These are phyloP conservation scores for Macrotus californicus DNA, from an alignment of 2,113 vertebrate species.

Conservation along the genomic window DNA sequence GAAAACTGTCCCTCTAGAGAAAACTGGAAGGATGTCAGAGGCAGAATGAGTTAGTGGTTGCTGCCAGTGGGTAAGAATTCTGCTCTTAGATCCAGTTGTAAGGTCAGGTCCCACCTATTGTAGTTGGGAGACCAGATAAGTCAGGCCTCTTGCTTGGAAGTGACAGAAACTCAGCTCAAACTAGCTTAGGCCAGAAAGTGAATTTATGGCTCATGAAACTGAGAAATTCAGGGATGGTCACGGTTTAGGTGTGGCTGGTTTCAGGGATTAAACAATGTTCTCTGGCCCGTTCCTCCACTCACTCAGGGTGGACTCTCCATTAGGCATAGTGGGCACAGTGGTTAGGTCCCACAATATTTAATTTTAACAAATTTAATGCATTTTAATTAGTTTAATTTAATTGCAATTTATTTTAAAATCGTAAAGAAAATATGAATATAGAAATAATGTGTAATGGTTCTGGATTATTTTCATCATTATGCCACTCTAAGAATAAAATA, in stretches of 20 bases:
- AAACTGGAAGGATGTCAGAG: not conserved
- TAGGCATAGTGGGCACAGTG: not conserved
- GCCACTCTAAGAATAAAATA: not conserved
- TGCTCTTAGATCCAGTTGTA: not conserved
- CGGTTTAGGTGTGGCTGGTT: not conserved
- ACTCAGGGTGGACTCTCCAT: not conserved
- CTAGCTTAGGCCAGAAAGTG: not conserved
- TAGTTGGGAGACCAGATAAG: not conserved
- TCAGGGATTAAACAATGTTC: not conserved
- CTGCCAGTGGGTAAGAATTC: not conserved
- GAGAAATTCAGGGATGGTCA: not conserved
- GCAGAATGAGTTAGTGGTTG: not conserved
- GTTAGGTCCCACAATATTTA: not conserved
- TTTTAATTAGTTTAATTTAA: not conserved
- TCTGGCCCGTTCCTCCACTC: not conserved
- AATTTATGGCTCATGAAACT: not conserved
- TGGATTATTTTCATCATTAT: not conserved
- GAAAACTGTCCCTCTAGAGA: not conserved
- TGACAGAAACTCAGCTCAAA: not conserved
- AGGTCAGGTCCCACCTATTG: not conserved
- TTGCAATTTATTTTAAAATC: conserved; percentile 3
- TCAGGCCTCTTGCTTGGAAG: not conserved
- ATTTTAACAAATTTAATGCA: not conserved
- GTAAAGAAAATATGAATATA: not conserved
- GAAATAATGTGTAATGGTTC: not conserved